These are phyloP conservation scores for Calyptomena viridis DNA, from an alignment of 2,113 vertebrate genomes.

Conservation along the genomic window DNA sequence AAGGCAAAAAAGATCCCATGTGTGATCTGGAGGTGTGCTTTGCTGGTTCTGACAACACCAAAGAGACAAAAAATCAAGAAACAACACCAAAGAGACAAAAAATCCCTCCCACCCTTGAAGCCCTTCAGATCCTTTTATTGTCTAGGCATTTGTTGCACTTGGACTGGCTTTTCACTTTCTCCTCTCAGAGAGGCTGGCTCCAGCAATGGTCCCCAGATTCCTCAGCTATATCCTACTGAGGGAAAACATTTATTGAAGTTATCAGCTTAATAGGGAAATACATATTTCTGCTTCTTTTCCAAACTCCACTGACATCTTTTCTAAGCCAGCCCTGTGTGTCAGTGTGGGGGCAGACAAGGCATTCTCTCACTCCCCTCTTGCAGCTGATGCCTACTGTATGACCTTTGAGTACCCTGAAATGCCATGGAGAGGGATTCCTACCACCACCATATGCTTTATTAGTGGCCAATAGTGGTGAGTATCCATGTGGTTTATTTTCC, in stretches of 20 bases:
- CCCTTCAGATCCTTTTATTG: constrained; percentile 20
- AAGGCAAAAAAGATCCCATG: constrained; percentile 5
- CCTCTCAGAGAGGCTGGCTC: constrained; percentile 48
- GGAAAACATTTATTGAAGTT: constrained; percentile 69
- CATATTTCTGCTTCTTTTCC: constrained; percentile 60
- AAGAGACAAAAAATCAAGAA: constrained; percentile 7
- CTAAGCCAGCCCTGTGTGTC: neutral
- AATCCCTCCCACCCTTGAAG: neutral
- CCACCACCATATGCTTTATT: neutral
- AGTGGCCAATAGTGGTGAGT: neutral
- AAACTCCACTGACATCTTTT: neutral
- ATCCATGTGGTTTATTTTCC: neutral
- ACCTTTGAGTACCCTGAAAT: neutral
- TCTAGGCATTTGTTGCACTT: constrained; percentile 64
- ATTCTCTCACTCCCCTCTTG: neutral
- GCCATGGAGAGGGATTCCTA: neutral
- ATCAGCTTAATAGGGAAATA: constrained; percentile 66
- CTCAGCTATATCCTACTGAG: constrained; percentile 66
- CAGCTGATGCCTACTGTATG: neutral
- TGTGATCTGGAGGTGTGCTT: constrained; percentile 24
- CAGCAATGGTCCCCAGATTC: constrained; percentile 53
- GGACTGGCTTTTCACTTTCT: constrained; percentile 38
- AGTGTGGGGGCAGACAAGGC: neutral
- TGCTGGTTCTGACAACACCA: neutral
- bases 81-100: neutral